Percentiles rank a stretch among this genome's conserved stretches.
Evolutionary conservation across 2,888 invertebrate species (phyloP).

Genomic region (Agriopis aurantiaria): DNA sequence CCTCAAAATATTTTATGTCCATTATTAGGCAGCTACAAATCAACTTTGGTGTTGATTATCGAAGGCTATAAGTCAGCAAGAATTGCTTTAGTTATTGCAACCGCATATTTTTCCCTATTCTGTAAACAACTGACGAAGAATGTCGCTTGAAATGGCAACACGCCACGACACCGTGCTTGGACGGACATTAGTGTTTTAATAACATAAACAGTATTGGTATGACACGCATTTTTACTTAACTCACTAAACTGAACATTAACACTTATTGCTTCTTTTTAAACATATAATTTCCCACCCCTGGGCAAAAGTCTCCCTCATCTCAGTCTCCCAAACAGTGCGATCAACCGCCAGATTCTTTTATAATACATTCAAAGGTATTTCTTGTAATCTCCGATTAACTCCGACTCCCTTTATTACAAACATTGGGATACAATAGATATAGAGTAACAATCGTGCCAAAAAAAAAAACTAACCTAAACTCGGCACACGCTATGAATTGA

Average conservation of each 20-base stretch:
- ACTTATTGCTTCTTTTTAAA: too few species aligned
- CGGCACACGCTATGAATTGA: too few species aligned
- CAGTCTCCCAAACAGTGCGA: too few species aligned
- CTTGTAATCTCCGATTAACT: too few species aligned
- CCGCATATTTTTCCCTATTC: slow-evolving; percentile 38
- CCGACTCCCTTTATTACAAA: too few species aligned
- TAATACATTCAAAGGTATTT: too few species aligned
- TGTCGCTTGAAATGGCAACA: slow-evolving; percentile 37
- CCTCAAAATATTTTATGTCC: not conserved
- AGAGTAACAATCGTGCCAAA: too few species aligned
- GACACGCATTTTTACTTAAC: not conserved
- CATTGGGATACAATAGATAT: too few species aligned
- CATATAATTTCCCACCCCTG: too few species aligned
- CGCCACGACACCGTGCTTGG: slow-evolving; percentile 25
- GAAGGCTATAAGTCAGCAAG: not conserved
- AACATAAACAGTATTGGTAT: slow-evolving; percentile 21
- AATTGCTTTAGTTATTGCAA: not conserved
- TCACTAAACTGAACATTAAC: not conserved
- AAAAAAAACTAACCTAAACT: too few species aligned
- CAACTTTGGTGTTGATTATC: not conserved
- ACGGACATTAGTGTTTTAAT: not conserved
- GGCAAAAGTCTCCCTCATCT: too few species aligned
- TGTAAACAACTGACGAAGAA: slow-evolving; percentile 32
- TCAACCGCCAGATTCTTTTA: too few species aligned
- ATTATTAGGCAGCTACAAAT: not conserved